Evolutionary conservation across 2,888 invertebrate genomes (phyloP), one percentile per base, ranked within the genome.

Genomic region (Protophormia terraenovae): DNA sequence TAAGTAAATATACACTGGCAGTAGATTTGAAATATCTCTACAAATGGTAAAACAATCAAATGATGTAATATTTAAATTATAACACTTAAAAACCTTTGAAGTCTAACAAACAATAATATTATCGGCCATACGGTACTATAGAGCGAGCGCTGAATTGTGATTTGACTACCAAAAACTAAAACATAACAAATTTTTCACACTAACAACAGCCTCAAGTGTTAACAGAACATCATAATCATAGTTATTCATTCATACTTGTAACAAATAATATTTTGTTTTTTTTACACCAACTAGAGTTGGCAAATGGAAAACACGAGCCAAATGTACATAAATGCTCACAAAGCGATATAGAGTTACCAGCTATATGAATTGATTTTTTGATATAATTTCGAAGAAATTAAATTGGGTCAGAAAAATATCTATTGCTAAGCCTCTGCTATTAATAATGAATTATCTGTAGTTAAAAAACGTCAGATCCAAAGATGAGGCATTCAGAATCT

Each of bases 191-290:
- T 84, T 81, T 77, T 81, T 84, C 84, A 84, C 84, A 81, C 84
- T 62, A 72, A 67, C 76, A 75, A 78, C 35, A 35, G 81, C 84
- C 84, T 45, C 47, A 38, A 85, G 85, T 85, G 67, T 67, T 82
- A 78, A 81, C 72, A 85, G 82, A 82, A 85, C 82, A 82, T 85
- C 85, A 82, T 85, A 85, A 85, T 85, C 82, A 82, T 78, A 85
- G 85, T 78, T 82, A 85, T 85, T 78, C 67, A 69, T 55, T 75
- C 38, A 38, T 27, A 50, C 35, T 35, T 50, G 69, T 16, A 78
- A 41, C 60, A 69, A 78, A 79, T 71, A 71, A 71, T 35, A 60
- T 3, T 32, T 78, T 53, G 29, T 67, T 60, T 77, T 45, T 41
- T 66, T 55, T 72, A 10, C 8, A 60, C n/a, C 55, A 64, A 69